A percentile compares a stretch with the other conserved stretches of the same genome.
Conservation (phyloP, 2,113 vertebrate genomes). For the Mastomys natalensis region DNA sequence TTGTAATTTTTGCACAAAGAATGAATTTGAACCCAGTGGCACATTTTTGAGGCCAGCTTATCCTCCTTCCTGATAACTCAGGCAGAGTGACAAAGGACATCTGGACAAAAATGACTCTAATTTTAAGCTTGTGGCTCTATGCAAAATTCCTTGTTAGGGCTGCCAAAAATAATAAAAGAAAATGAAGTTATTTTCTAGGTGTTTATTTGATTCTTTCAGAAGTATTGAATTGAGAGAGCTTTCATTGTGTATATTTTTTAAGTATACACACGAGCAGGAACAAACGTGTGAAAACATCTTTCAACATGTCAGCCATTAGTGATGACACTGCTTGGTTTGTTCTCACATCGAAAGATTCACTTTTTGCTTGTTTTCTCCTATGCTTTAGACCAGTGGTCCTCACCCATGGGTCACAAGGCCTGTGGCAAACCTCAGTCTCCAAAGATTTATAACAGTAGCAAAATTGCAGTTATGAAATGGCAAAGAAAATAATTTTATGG, state of each 20-base stretch:
- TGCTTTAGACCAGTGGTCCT: background rate
- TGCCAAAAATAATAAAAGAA: background rate
- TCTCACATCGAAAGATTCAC: background rate
- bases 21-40: background rate
- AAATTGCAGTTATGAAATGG: background rate
- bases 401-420: background rate
- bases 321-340: background rate
- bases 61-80: background rate
- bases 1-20: background rate
- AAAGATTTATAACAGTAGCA: background rate
- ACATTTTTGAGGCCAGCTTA: background rate
- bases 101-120: background rate
- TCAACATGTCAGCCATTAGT: background rate
- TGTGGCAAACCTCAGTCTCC: background rate
- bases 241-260: constrained; percentile 3
- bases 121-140: background rate
- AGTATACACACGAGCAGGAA: background rate
- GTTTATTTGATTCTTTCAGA: constrained; percentile 37
- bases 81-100: background rate
- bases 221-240: background rate
- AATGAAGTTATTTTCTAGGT: background rate
- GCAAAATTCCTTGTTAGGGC: background rate
- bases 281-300: background rate
- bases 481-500: background rate
- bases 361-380: constrained; percentile 13